Conservation (phyloP, 92 coral and sea anemone species). For the Bergia sp. region DNA sequence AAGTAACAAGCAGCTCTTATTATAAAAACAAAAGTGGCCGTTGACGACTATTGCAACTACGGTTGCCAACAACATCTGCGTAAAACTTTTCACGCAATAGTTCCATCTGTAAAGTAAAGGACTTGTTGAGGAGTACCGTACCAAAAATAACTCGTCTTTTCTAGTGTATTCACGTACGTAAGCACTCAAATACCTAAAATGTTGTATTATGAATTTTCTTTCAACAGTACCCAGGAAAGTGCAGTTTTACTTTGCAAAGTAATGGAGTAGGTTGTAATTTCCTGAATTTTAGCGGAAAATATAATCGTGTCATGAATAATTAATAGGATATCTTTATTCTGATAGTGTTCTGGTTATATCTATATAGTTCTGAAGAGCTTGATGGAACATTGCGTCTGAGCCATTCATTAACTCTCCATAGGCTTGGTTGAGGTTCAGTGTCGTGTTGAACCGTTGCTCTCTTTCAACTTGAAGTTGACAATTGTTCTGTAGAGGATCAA, state of each 20-base stretch:
- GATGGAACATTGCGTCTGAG: neutral
- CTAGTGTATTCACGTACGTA: neutral
- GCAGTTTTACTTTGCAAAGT: conserved; percentile 6
- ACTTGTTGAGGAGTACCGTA: neutral
- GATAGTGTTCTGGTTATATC: conserved; percentile 10
- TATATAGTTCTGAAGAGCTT: conserved; percentile 10
- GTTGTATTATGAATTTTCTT: neutral
- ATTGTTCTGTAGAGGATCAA: neutral
- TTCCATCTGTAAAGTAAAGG: neutral
- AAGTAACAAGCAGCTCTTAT: no score
- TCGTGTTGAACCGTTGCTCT: conserved; percentile 2
- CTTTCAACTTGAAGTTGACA: neutral
- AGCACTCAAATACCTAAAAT: neutral
- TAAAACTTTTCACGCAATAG: neutral
- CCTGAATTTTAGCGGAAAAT: neutral
- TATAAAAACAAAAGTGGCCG: no score
- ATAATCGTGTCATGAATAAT: neutral
- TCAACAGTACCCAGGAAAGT: neutral
- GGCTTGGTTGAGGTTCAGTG: neutral
- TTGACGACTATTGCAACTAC: neutral
- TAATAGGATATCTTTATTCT: neutral
- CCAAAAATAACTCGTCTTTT: neutral
- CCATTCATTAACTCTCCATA: conserved; percentile 13
- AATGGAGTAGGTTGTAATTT: neutral
- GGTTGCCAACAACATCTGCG: conserved; percentile 1